Evolutionary conservation across 2,797 vertebrate genomes (phyloP).

Genomic region (Ceryle rudis): DNA sequence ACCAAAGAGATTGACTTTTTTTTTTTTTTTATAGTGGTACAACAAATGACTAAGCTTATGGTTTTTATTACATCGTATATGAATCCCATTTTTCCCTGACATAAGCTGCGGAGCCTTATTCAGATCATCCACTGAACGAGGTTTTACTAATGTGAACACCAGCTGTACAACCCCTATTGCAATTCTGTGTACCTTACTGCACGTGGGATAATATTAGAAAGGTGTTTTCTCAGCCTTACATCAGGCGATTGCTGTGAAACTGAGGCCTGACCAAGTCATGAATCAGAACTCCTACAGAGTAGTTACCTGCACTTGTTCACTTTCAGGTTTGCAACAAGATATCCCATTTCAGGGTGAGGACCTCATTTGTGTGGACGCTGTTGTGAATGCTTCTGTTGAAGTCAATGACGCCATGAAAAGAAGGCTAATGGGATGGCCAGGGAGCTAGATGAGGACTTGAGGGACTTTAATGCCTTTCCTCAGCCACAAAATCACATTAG

Average conservation of each 20-base stretch:
- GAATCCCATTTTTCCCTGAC: neutral
- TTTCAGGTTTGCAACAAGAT: neutral
- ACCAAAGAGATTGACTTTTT: neutral
- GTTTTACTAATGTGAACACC: neutral
- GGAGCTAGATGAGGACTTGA: neutral
- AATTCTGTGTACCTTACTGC: neutral
- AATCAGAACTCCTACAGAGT: neutral
- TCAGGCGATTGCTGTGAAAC: neutral
- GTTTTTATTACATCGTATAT: neutral
- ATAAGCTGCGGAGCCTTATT: neutral
- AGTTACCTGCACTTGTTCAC: neutral
- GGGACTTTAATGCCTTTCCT: neutral
- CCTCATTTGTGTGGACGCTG: neutral
- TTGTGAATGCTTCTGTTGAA: neutral
- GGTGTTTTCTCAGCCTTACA: neutral
- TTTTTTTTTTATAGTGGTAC: neutral
- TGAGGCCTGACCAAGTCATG: neutral
- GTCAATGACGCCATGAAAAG: neutral
- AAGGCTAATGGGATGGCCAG: neutral
- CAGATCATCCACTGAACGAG: neutral
- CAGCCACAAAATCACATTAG: rapidly evolving
- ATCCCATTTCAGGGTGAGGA: neutral
- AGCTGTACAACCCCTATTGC: neutral
- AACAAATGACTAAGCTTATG: neutral
- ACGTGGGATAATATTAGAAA: neutral